These are phyloP conservation scores for Rhea pennata DNA, from an alignment of 2,113 vertebrate species.

Conservation along the genomic window DNA sequence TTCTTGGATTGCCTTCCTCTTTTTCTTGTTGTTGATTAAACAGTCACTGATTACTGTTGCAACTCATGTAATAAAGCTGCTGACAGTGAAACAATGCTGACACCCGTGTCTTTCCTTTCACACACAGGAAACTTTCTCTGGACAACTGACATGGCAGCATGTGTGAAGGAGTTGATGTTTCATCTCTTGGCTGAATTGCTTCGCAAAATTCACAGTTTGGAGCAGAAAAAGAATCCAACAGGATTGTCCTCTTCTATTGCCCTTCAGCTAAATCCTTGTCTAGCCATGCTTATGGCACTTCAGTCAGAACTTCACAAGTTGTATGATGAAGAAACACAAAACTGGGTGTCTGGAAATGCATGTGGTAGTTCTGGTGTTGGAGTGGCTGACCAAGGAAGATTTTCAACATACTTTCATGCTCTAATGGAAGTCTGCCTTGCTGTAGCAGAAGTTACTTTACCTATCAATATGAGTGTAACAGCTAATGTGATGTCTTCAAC, in stretches of 20 bases:
- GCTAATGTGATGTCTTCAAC: conserved; percentile 87
- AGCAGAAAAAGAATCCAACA: conserved; percentile 87
- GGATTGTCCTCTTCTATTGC: conserved; percentile 92
- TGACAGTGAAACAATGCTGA: background rate
- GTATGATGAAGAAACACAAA: conserved; percentile 93
- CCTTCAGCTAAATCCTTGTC: conserved; percentile 93
- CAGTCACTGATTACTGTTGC: background rate
- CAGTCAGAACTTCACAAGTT: conserved; percentile 95
- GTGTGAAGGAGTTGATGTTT: conserved; percentile 93
- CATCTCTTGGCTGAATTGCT: conserved; percentile 93
- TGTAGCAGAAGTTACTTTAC: conserved; percentile 94
- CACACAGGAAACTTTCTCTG: conserved; percentile 91
- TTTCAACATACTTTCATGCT: conserved; percentile 96
- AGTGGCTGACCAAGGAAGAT: conserved; percentile 88
- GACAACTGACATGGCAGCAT: conserved; percentile 93
- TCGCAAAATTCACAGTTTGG: conserved; percentile 90
- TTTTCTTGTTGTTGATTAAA: background rate
- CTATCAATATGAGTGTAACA: conserved; percentile 87
- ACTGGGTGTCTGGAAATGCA: conserved; percentile 82
- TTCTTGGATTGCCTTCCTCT: background rate
- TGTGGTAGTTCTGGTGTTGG: conserved; percentile 79
- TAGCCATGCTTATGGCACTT: conserved; percentile 94
- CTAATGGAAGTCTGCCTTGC: conserved; percentile 96
- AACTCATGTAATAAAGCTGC: background rate
- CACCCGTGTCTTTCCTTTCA: background rate